phyloP scores from a whole-genome alignment of 2,113 vertebrate genomes.

The Rhagologus leucostigma region DNA sequence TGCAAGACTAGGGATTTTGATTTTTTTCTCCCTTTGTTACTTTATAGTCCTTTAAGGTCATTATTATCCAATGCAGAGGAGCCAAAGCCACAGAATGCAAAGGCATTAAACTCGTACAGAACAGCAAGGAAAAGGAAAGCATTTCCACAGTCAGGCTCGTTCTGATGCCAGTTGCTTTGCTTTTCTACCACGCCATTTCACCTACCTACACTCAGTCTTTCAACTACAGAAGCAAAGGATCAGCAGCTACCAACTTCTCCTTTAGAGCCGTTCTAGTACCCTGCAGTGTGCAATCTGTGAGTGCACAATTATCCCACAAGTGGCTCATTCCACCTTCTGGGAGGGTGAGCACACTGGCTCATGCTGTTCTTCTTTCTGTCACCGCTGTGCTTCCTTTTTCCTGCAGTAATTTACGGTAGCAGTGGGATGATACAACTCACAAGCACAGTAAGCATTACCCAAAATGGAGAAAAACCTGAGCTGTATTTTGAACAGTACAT shows the following conservation, averaged over 20 bases:
- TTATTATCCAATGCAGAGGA: not conserved
- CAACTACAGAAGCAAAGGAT: not conserved
- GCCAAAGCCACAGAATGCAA: not conserved
- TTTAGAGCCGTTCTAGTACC: not conserved
- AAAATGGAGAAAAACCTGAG: not conserved
- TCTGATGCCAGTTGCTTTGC: not conserved
- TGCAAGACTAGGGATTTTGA: not conserved
- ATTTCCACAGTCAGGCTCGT: not conserved
- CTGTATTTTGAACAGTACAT: not conserved
- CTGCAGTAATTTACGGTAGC: not conserved
- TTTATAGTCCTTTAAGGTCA: not conserved
- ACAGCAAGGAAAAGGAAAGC: not conserved
- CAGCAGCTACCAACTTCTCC: not conserved
- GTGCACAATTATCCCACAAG: not conserved
- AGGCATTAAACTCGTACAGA: not conserved
- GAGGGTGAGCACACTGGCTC: not conserved
- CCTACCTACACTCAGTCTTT: conserved; percentile 12
- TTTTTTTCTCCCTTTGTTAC: not conserved
- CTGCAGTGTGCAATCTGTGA: not conserved
- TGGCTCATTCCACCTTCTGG: not conserved
- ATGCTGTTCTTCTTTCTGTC: not conserved
- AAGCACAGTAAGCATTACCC: not conserved
- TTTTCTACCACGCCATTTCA: not conserved
- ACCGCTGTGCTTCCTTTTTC: not conserved
- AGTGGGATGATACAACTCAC: not conserved